Evolutionary conservation across 2,113 vertebrate genomes (phyloP).

Genomic region (Etheostoma spectabile): DNA sequence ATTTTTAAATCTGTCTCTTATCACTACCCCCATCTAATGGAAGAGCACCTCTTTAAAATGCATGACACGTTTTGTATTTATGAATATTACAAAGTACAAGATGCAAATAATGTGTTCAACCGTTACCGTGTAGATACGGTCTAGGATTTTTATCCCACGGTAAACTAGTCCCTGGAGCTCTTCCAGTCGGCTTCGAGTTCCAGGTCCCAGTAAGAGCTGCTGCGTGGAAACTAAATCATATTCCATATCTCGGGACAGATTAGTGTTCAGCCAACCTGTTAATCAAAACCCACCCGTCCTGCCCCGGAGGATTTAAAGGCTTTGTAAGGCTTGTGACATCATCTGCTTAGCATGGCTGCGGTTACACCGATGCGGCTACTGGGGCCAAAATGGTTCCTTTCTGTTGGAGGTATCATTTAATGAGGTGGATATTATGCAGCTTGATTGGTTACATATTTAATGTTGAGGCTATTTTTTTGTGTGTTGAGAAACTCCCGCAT

Average conservation of each 20-base stretch:
- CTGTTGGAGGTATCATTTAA: fast-evolving
- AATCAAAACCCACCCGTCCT: constrained; percentile 55
- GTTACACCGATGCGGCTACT: neutral
- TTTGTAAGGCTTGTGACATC: constrained; percentile 49
- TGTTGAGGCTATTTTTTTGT: neutral
- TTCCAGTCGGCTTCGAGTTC: neutral
- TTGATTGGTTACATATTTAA: neutral
- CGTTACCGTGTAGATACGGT: neutral
- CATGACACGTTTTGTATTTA: no score
- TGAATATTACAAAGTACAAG: no score
- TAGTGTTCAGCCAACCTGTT: constrained; percentile 54
- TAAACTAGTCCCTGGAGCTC: neutral
- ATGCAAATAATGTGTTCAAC: no score
- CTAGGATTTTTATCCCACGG: neutral
- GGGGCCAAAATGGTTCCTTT: neutral
- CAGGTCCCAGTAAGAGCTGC: neutral
- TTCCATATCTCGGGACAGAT: constrained; percentile 56
- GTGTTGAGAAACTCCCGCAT: neutral
- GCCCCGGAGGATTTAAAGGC: constrained; percentile 44
- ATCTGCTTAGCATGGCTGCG: constrained; percentile 22
- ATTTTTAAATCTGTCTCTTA: no score
- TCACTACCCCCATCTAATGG: no score
- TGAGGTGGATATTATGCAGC: fast-evolving
- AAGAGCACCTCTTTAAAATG: no score
- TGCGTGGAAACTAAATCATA: neutral